Conservation (phyloP, 1,140 invertebrate genomes). For the Lucilia sericata region DNA sequence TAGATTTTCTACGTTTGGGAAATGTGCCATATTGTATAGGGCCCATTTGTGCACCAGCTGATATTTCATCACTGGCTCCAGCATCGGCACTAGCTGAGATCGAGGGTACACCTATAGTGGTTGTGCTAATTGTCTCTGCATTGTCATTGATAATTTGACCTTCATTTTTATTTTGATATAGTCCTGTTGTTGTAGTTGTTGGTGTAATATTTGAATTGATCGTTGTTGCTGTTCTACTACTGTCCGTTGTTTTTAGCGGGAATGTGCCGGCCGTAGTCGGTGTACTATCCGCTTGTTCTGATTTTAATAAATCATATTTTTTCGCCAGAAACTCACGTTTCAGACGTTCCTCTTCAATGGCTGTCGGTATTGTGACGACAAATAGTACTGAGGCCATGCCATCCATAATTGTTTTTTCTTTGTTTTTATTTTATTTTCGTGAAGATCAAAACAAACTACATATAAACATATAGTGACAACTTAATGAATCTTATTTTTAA, state of each 20-base stretch:
- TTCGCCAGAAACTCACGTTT: slow-evolving; percentile 48
- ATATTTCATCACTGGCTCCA: background rate
- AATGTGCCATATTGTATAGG: slow-evolving; percentile 41
- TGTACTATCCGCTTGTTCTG: slow-evolving; percentile 1
- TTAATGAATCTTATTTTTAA: too few relatives aligned
- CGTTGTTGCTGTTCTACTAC: background rate
- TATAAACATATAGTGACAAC: background rate
- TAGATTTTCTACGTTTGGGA: slow-evolving; percentile 43
- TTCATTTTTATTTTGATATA: slow-evolving; percentile 14
- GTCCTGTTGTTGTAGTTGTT: slow-evolving; percentile 9
- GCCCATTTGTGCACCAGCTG: background rate
- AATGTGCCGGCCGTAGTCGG: background rate
- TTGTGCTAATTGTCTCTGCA: slow-evolving; percentile 15
- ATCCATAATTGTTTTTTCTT: slow-evolving; percentile 36
- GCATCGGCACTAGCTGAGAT: background rate
- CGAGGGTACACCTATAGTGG: slow-evolving; percentile 34
- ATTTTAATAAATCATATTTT: slow-evolving; percentile 37
- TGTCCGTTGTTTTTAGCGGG: slow-evolving; percentile 21
- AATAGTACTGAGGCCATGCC: slow-evolving; percentile 66
- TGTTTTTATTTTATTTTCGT: slow-evolving; percentile 8
- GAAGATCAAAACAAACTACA: slow-evolving; percentile 11
- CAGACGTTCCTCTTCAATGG: slow-evolving; percentile 57
- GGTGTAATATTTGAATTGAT: slow-evolving; percentile 21
- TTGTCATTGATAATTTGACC: slow-evolving; percentile 27
- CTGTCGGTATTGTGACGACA: slow-evolving; percentile 67